Base-by-base conservation (phyloP, 2,888 invertebrate species). In the Diadromus collaris region DNA sequence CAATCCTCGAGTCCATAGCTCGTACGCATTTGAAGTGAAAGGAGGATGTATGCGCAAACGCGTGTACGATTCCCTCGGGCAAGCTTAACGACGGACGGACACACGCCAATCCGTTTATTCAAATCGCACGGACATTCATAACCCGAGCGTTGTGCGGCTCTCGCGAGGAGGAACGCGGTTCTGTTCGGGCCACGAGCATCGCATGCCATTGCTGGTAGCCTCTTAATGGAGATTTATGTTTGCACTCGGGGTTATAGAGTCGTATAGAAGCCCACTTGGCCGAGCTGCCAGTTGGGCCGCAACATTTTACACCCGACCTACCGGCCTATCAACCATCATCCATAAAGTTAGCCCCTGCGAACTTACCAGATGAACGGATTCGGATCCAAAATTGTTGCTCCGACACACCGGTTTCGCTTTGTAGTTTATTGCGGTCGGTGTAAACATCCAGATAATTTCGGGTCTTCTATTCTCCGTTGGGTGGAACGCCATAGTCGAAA, bases 221-320 rank as follows among this genome's bases (percentile, higher is more conserved):
- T 71, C 83, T 84, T 85, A 85, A 86, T 85, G 82, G 83, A 84
- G 86, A 87, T 87, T 86, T 85, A 86, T 83, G 80, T 74, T 74
- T 78, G 75, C 61, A 80, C 71, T 71, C 56, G 60, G 44, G 58
- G 21, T 38, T 38, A 38, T 41, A 56, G 9, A 56, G 16, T 29
- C 54, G n/a, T 67, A 77, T 29, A 81, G 76, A 76, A 68, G 81
- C 48, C 76, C 78, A 82, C 80, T 83, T 83, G 78, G 82, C 83
- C 75, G 69, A 76, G 60, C 79, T 71, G 74, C 75, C 69, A 60
- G 61, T 74, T 54, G 54, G 69, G 44, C 44, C n/a, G n/a, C 69
- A 51, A 71, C 41, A 60, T 38, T 38, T 65, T 76, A 29, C 54
- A 24, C 58, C 54, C 48, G 6, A 2, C n/a, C 44, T 51, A 34